These are phyloP conservation scores for Epirrita christyi DNA, from an alignment of 2,888 invertebrate genomes.

Conservation along the genomic window DNA sequence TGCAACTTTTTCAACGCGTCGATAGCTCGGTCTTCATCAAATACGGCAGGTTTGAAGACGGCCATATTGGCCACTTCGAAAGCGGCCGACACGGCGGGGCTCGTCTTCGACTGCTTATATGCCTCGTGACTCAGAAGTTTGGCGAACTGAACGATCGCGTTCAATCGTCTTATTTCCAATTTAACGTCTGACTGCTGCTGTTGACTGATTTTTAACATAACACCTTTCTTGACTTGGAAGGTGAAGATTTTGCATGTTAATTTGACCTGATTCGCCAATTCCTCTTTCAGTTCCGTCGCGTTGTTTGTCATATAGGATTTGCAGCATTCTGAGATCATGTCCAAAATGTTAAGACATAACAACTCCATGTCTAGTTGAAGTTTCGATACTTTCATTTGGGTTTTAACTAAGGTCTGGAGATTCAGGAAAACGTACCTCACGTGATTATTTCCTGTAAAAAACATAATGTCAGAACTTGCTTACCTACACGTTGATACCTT, in stretches of 20 bases:
- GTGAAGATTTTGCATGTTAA: conserved; percentile 50
- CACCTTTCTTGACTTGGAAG: conserved; percentile 36
- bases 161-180: conserved; percentile 63
- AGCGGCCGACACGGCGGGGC: conserved; percentile 40
- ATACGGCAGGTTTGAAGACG: conserved; percentile 51
- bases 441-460: conserved; percentile 42
- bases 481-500: not conserved
- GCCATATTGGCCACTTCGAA: conserved; percentile 38
- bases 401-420: conserved; percentile 32
- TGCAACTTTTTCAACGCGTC: conserved; percentile 51
- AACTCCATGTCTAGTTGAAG: conserved; percentile 58
- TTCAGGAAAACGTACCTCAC: conserved; percentile 34
- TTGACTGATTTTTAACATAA: conserved; percentile 60
- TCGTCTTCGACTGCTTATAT: conserved; percentile 33
- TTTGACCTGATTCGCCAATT: conserved; percentile 46
- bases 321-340: conserved; percentile 55
- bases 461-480: not conserved
- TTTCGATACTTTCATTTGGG: conserved; percentile 48
- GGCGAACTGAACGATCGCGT: conserved; percentile 58
- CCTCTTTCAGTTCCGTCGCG: conserved; percentile 35
- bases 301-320: conserved; percentile 41
- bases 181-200: conserved; percentile 67
- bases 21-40: conserved; percentile 49
- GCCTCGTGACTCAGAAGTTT: conserved; percentile 45
- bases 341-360: conserved; percentile 55